Percentiles rank a stretch among this genome's conserved stretches.
These are phyloP conservation scores for Vannuccia rotundouncinata DNA, from an alignment of 2,888 invertebrate genomes.

Conservation along the genomic window DNA sequence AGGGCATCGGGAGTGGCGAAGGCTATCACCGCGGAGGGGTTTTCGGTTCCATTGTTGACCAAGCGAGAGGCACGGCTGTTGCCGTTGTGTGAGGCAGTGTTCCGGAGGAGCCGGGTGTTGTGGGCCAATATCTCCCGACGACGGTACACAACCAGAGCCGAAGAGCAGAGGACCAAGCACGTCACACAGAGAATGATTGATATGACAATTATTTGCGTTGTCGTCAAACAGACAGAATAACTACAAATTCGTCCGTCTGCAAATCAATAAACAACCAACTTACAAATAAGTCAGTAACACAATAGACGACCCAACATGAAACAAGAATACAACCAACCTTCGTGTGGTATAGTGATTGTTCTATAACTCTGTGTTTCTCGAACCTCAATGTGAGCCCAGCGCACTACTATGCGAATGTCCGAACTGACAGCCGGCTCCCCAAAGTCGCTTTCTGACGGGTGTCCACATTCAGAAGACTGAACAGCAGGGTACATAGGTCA, in stretches of 20 bases:
- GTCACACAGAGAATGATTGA: not conserved
- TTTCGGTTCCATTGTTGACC: not conserved
- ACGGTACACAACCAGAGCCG: not conserved
- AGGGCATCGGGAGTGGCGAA: not conserved
- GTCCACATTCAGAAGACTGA: not conserved
- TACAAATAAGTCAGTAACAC: too few relatives aligned
- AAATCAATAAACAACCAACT: too few relatives aligned
- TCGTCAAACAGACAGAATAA: not conserved
- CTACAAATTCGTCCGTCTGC: not conserved
- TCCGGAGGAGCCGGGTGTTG: not conserved
- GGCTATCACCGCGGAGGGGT: too few relatives aligned
- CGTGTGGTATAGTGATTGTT: not conserved
- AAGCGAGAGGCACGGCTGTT: not conserved
- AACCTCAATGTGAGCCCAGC: not conserved
- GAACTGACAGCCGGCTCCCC: not conserved
- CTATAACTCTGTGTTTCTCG: not conserved
- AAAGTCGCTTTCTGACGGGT: not conserved
- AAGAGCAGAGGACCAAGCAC: not conserved
- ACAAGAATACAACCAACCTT: not conserved
- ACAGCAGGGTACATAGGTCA: too few relatives aligned
- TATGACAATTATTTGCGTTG: not conserved
- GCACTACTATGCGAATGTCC: not conserved
- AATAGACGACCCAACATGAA: too few relatives aligned
- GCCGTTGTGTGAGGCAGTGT: not conserved
- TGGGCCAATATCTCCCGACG: not conserved